Conservation (phyloP, 2,888 invertebrate species). For the Hermaeophaga mercurialis region DNA sequence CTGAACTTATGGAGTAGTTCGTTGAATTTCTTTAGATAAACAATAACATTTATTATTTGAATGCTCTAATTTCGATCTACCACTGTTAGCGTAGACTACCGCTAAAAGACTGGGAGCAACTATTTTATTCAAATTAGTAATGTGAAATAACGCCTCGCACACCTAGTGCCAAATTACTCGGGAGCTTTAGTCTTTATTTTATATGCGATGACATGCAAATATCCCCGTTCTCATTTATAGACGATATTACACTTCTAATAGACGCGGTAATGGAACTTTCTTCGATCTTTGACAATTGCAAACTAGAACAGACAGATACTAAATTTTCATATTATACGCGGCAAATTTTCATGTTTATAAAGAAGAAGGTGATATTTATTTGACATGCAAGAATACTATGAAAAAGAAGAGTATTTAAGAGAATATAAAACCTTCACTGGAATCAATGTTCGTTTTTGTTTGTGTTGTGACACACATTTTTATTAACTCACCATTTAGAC, state of each 20-base stretch:
- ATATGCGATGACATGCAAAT: slow-evolving; percentile 14
- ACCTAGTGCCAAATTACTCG: slow-evolving; percentile 14
- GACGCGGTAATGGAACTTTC: slow-evolving; percentile 11
- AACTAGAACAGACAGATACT: background rate
- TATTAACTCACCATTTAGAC: too few relatives aligned
- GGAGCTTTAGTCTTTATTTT: slow-evolving; percentile 11
- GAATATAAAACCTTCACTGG: too few relatives aligned
- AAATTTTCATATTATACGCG: background rate
- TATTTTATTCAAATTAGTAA: slow-evolving; percentile 17
- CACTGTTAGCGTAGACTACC: background rate
- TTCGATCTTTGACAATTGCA: slow-evolving; percentile 7
- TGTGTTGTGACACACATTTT: too few relatives aligned
- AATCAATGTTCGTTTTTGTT: too few relatives aligned
- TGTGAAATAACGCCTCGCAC: slow-evolving; percentile 10
- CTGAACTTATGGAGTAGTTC: too few relatives aligned
- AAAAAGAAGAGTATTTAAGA: too few relatives aligned
- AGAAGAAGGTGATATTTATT: background rate
- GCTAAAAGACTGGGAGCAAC: slow-evolving; percentile 10
- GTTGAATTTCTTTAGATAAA: too few relatives aligned
- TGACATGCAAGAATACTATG: too few relatives aligned
- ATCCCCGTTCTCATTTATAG: slow-evolving; percentile 12
- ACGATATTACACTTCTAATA: slow-evolving; percentile 14
- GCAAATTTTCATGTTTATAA: background rate
- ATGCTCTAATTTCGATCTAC: too few relatives aligned
- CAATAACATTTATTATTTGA: too few relatives aligned